Percentiles rank a stretch among this genome's conserved stretches.
phyloP scores from a whole-genome alignment of 2,797 vertebrate genomes.

The Aselliscus stoliczkanus region DNA sequence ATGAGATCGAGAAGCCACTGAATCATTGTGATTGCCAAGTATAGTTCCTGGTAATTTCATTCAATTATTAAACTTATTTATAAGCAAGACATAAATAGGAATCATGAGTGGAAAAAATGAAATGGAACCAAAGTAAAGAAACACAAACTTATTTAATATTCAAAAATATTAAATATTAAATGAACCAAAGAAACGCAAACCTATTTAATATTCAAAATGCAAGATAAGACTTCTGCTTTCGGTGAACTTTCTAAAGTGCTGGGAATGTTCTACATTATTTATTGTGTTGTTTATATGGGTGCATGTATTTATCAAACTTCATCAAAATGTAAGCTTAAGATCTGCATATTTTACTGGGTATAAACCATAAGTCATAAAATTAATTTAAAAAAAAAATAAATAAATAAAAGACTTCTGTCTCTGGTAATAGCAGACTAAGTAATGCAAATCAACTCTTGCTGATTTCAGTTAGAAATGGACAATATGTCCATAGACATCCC shows the following conservation, averaged over 20 bases:
- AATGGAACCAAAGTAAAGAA: conserved; percentile 8
- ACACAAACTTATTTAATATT: background rate
- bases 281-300: no score
- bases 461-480: background rate
- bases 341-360: no score
- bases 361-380: no score
- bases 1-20: background rate
- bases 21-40: background rate
- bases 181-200: no score
- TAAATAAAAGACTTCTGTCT: background rate
- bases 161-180: background rate
- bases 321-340: no score
- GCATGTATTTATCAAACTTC: no score
- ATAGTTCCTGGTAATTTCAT: background rate
- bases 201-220: background rate
- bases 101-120: background rate
- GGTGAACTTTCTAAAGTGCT: no score
- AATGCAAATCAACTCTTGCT: background rate
- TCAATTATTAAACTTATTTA: background rate
- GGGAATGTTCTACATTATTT: no score
- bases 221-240: conserved; percentile 9
- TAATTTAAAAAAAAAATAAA: no score
- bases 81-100: background rate
- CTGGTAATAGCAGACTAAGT: background rate
- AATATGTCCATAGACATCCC: background rate